Evolutionary conservation across 1,140 invertebrate genomes (phyloP).

Genomic region (Palaemon carinicauda): DNA sequence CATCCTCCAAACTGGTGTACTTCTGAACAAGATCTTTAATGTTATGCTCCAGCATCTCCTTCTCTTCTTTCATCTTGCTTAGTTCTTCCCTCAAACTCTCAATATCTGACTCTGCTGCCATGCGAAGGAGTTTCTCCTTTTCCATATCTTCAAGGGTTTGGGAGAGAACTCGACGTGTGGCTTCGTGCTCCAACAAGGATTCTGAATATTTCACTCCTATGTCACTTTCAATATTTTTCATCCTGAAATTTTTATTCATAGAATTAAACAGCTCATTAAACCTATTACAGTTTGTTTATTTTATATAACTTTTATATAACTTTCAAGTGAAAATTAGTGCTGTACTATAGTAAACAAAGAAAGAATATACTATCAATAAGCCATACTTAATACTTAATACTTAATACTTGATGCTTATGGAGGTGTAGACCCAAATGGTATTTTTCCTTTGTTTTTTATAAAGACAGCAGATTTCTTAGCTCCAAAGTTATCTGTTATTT

Average conservation of each 20-base stretch:
- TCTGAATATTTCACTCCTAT: conserved; percentile 56
- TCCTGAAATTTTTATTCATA: neutral
- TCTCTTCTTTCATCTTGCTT: neutral
- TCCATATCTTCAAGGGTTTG: conserved; percentile 46
- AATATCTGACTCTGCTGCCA: conserved; percentile 40
- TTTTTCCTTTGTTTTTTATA: too few species aligned
- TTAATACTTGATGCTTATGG: too few species aligned
- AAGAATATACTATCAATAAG: too few species aligned
- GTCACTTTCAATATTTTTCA: conserved; percentile 38
- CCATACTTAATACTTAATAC: too few species aligned
- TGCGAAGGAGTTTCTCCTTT: conserved; percentile 24
- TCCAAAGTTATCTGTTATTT: too few species aligned
- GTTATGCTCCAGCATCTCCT: conserved; percentile 16
- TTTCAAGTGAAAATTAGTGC: too few species aligned
- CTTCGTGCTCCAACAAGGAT: conserved; percentile 52
- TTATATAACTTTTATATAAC: too few species aligned
- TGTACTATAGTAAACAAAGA: too few species aligned
- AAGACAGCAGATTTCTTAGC: too few species aligned
- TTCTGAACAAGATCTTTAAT: conserved; percentile 42
- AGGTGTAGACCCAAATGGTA: too few species aligned
- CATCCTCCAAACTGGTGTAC: conserved; percentile 47
- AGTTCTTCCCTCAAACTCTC: conserved; percentile 21
- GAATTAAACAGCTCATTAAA: too few species aligned
- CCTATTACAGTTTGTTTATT: neutral
- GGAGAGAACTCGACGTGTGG: conserved; percentile 43